Conservation (phyloP, 2,888 invertebrate genomes). For the Atethmia centrago region DNA sequence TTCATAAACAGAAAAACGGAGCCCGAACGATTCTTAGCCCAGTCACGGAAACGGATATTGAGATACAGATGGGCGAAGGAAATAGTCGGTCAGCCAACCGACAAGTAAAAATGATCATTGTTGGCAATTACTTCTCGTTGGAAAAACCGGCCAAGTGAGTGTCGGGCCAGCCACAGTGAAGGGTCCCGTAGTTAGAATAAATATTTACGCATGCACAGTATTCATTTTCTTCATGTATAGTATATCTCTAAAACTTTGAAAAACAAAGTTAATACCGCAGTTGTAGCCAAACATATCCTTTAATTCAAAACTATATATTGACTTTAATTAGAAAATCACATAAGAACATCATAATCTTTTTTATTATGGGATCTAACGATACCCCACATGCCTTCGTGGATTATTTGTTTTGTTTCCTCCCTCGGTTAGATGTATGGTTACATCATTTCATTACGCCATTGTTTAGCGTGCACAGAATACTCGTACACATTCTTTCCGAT, state of each 20-base stretch:
- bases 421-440: background rate
- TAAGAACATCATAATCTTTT: background rate
- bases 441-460: background rate
- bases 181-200: background rate
- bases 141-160: constrained; percentile 11
- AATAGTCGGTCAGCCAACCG: constrained; percentile 51
- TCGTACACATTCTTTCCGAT: too few relatives aligned
- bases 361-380: background rate
- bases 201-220: background rate
- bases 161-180: background rate
- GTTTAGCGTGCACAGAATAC: background rate
- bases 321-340: background rate
- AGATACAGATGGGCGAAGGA: constrained; percentile 54
- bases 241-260: too few relatives aligned
- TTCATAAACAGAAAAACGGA: constrained; percentile 27
- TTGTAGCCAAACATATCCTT: background rate
- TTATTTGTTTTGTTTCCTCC: background rate
- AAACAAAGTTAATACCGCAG: background rate
- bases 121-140: constrained; percentile 45
- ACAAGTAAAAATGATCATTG: constrained; percentile 62
- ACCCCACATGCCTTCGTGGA: background rate
- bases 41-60: constrained; percentile 56
- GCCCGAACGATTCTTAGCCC: constrained; percentile 30
- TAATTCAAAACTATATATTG: background rate
- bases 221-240: background rate